These are phyloP conservation scores for Chironomus tepperi DNA, from an alignment of 1,140 invertebrate species.

Conservation along the genomic window DNA sequence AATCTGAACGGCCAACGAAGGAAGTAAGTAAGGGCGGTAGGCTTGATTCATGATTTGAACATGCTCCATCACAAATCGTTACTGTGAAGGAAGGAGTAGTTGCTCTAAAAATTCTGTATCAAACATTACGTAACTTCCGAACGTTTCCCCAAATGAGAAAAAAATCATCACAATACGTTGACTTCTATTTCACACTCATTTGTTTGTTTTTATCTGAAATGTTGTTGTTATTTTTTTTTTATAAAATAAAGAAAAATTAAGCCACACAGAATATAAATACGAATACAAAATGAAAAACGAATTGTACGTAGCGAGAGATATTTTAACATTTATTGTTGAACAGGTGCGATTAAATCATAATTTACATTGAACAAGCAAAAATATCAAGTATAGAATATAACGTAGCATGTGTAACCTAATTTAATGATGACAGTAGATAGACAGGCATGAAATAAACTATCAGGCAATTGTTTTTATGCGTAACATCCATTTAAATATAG, in stretches of 20 bases:
- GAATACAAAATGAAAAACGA: too few relatives aligned
- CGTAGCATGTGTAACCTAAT: neutral
- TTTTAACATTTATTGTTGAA: neutral
- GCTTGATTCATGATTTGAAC: too few relatives aligned
- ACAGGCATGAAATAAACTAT: neutral
- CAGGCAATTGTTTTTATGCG: neutral
- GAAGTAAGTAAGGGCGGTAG: too few relatives aligned
- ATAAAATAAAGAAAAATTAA: neutral
- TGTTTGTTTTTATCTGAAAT: neutral
- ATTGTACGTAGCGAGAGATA: too few relatives aligned
- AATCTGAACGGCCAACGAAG: too few relatives aligned
- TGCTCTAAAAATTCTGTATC: too few relatives aligned
- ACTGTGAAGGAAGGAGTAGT: too few relatives aligned
- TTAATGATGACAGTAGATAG: neutral
- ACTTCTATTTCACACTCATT: neutral
- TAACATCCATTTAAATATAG: neutral
- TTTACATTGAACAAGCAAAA: neutral
- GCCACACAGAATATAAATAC: neutral
- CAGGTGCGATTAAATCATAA: conserved; percentile 12
- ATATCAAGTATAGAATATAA: neutral
- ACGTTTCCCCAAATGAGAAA: too few relatives aligned
- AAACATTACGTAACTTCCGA: too few relatives aligned
- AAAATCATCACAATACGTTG: neutral
- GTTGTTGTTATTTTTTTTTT: neutral
- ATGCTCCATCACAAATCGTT: too few relatives aligned